These are phyloP conservation scores for Genyomyrus donnyi DNA, from an alignment of 2,113 vertebrate genomes.

Conservation along the genomic window DNA sequence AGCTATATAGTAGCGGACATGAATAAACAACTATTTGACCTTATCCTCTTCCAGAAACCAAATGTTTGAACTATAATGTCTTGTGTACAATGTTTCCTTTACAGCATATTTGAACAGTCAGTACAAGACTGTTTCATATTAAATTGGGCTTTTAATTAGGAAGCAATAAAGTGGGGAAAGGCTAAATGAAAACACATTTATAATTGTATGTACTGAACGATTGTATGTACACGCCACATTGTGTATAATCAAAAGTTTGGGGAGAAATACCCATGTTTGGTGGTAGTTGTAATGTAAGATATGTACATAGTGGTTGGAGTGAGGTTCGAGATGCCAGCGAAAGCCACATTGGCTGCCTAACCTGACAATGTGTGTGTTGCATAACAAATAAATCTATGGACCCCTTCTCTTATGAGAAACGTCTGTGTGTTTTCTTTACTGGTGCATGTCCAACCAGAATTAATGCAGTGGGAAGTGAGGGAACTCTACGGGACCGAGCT, in stretches of 20 bases:
- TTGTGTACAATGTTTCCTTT: not conserved
- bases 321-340: not conserved
- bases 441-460: not conserved
- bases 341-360: slow-evolving; percentile 14
- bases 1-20: not conserved
- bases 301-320: slow-evolving; percentile 24
- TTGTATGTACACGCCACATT: not conserved
- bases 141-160: not conserved
- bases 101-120: not conserved
- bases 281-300: slow-evolving; percentile 12
- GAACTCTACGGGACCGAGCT: not conserved
- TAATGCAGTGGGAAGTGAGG: not conserved
- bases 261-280: not conserved
- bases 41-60: not conserved
- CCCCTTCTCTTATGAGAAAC: slow-evolving; percentile 6
- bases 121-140: not conserved
- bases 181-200: not conserved
- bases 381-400: slow-evolving; percentile 2
- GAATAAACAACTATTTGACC: not conserved
- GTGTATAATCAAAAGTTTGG: not conserved
- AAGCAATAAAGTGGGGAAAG: not conserved
- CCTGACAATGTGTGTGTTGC: slow-evolving; percentile 1
- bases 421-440: not conserved
- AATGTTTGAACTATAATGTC: not conserved
- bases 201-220: not conserved